phyloP scores from a whole-genome alignment of 2,113 vertebrate genomes.

The Lepidothrix coronata region DNA sequence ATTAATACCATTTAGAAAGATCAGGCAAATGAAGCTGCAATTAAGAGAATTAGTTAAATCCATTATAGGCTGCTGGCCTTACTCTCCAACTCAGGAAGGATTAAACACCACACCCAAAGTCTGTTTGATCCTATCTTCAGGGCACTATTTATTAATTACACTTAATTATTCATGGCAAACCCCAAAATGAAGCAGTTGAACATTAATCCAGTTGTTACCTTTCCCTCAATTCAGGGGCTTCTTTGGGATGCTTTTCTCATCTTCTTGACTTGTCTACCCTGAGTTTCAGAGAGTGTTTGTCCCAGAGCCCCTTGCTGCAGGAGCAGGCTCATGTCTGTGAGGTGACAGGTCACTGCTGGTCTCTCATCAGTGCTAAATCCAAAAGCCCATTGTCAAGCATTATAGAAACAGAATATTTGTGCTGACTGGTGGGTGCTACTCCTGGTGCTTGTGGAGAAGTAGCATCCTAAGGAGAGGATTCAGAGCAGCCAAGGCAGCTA shows the following conservation, averaged over 20 bases:
- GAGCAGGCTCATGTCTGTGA: not conserved
- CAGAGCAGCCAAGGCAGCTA: not conserved
- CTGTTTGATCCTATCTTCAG: conserved; percentile 63
- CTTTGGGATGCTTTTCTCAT: not conserved
- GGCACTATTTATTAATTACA: conserved; percentile 68
- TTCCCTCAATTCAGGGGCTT: conserved; percentile 30
- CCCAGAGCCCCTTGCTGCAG: not conserved
- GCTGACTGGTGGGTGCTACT: not conserved
- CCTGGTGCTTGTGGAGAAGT: not conserved
- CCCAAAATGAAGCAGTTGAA: conserved; percentile 47
- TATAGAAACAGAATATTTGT: not conserved
- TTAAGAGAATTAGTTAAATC: conserved; percentile 71
- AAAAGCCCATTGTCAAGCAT: not conserved
- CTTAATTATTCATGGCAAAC: conserved; percentile 63
- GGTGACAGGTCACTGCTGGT: not conserved
- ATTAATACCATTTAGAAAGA: conserved; percentile 69
- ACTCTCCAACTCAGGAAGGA: conserved; percentile 62
- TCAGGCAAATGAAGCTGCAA: conserved; percentile 69
- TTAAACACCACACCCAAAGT: conserved; percentile 66
- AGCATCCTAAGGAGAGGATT: not conserved
- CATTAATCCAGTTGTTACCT: conserved; percentile 55
- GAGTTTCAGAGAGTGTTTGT: not conserved
- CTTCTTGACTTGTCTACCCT: not conserved
- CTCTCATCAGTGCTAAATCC: not conserved
- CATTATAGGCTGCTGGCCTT: conserved; percentile 64